phyloP scores from a whole-genome alignment of 2,113 vertebrate species.

The Strix aluco region DNA sequence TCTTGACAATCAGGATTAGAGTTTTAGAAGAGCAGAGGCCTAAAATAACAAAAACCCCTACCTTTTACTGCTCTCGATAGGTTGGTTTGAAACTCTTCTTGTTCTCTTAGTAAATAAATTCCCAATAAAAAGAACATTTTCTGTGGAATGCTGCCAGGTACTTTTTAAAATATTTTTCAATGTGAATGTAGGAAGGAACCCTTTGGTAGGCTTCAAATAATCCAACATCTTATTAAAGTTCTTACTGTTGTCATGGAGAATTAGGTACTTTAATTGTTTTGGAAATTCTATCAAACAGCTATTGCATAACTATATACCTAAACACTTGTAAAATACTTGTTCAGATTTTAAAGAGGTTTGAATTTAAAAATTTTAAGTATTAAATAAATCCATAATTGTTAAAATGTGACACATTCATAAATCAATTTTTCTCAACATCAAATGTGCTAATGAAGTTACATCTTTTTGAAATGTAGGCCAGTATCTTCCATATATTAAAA shows the following conservation, averaged over 20 bases:
- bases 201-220: neutral
- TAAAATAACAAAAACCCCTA: neutral
- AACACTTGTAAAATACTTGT: neutral
- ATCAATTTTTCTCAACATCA: neutral
- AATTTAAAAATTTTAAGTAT: neutral
- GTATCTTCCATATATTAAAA: neutral
- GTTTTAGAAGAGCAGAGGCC: neutral
- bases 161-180: neutral
- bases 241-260: neutral
- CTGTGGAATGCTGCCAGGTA: neutral
- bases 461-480: neutral
- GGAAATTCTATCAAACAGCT: neutral
- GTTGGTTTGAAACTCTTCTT: neutral
- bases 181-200: neutral
- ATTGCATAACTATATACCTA: neutral
- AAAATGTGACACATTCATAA: neutral
- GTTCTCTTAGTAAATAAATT: neutral
- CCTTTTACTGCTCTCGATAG: neutral
- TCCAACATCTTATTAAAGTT: neutral
- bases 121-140: neutral
- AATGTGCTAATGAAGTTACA: neutral
- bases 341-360: neutral
- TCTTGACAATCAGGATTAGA: neutral
- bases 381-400: rapidly evolving
- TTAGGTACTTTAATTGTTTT: neutral